Conservation (phyloP, 1,140 invertebrate species). For the Harpegnathos saltator region DNA sequence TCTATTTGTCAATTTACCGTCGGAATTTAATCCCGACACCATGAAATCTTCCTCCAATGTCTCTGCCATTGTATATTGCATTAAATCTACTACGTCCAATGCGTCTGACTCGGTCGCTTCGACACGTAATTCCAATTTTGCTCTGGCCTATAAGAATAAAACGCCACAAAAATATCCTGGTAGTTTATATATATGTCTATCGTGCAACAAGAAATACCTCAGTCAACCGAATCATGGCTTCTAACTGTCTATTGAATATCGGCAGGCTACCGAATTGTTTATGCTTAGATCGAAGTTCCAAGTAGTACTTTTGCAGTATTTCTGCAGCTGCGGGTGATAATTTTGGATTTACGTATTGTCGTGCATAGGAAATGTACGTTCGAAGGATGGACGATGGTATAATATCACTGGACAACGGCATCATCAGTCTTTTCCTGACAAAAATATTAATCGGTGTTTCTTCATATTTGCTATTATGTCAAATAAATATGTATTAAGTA, state of each 20-base stretch:
- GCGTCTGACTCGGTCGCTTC: constrained; percentile 93
- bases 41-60: constrained; percentile 89
- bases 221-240: constrained; percentile 95
- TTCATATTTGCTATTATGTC: not conserved
- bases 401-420: constrained; percentile 86
- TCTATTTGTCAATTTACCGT: constrained; percentile 90
- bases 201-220: constrained; percentile 86
- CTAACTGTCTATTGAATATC: constrained; percentile 94
- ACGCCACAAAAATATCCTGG: constrained; percentile 24
- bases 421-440: constrained; percentile 88
- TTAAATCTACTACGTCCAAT: constrained; percentile 93
- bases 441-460: not conserved
- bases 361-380: constrained; percentile 97
- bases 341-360: constrained; percentile 94
- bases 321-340: constrained; percentile 90
- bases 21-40: constrained; percentile 70
- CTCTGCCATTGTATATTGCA: constrained; percentile 93
- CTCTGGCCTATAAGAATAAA: constrained; percentile 89
- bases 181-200: not conserved
- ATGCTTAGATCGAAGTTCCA: constrained; percentile 91
- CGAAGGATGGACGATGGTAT: constrained; percentile 92
- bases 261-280: constrained; percentile 87
- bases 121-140: constrained; percentile 93
- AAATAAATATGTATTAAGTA: not conserved
- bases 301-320: constrained; percentile 93